These are phyloP conservation scores for Cephus runcator DNA, from an alignment of 2,888 invertebrate species.

Conservation along the genomic window DNA sequence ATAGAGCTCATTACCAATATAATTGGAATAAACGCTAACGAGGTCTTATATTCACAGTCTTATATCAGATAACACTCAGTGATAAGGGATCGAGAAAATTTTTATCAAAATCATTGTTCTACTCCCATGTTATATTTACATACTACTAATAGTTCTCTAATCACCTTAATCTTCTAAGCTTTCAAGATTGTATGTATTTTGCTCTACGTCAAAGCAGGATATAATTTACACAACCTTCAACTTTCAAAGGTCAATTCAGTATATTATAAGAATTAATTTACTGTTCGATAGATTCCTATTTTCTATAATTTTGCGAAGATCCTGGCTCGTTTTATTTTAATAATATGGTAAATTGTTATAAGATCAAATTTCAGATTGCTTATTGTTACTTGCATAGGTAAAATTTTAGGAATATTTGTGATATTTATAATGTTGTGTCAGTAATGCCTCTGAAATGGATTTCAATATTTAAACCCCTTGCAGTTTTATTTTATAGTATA, in stretches of 20 bases:
- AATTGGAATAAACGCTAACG: not conserved
- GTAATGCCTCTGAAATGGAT: not conserved
- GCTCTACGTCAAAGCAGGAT: not conserved
- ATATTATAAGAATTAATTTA: not conserved
- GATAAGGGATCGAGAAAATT: not conserved
- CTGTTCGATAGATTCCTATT: not conserved
- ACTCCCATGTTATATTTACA: not conserved
- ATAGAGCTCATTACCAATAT: not conserved
- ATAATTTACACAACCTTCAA: not conserved
- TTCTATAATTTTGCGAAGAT: not conserved
- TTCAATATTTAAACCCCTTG: not conserved
- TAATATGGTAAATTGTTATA: not conserved
- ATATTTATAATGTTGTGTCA: not conserved
- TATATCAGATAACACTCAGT: not conserved
- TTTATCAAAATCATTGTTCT: not conserved
- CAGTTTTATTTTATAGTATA: too few relatives aligned
- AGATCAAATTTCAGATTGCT: not conserved
- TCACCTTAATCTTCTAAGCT: not conserved
- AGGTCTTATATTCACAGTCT: not conserved
- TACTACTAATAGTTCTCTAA: not conserved
- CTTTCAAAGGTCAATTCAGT: not conserved
- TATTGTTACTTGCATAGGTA: not conserved
- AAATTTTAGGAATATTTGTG: not conserved
- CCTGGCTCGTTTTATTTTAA: not conserved
- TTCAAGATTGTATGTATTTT: not conserved